Percentiles rank a stretch among this genome's conserved stretches.
Evolutionary conservation across 2,888 invertebrate species (phyloP).

Genomic region (Drosophila buzzatii): DNA sequence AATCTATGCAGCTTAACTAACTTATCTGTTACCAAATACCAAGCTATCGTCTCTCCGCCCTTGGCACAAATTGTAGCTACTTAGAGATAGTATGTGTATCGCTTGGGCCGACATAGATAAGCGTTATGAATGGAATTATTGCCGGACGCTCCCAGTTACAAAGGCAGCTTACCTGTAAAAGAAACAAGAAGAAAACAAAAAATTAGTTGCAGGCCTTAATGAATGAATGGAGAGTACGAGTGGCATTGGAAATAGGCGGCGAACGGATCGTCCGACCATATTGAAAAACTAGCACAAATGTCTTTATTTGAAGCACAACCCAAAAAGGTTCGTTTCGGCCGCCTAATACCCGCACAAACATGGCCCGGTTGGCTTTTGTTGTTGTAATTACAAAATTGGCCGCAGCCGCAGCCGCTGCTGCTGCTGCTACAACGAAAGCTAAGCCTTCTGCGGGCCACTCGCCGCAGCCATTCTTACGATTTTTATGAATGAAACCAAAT

Average conservation of each 20-base stretch:
- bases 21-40: slow-evolving; percentile 2
- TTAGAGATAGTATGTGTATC: slow-evolving; percentile 39
- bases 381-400: slow-evolving; percentile 77
- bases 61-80: slow-evolving; percentile 23
- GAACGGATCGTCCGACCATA: slow-evolving; percentile 32
- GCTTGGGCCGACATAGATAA: slow-evolving; percentile 67
- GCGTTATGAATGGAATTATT: slow-evolving; percentile 47
- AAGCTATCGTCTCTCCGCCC: background rate
- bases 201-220: slow-evolving; percentile 49
- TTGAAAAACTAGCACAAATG: slow-evolving; percentile 73
- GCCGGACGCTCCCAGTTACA: slow-evolving; percentile 25
- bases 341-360: slow-evolving; percentile 43
- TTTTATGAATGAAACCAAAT: slow-evolving; percentile 76
- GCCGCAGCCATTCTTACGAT: slow-evolving; percentile 41
- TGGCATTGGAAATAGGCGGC: slow-evolving; percentile 19
- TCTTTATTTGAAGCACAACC: slow-evolving; percentile 61
- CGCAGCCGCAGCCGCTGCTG: slow-evolving; percentile 42
- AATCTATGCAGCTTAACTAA: slow-evolving; percentile 1
- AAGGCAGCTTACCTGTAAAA: slow-evolving; percentile 65
- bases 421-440: slow-evolving; percentile 63
- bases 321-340: slow-evolving; percentile 53
- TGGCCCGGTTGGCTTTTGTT: slow-evolving; percentile 37
- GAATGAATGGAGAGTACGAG: slow-evolving; percentile 21
- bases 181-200: slow-evolving; percentile 54
- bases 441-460: slow-evolving; percentile 10